phyloP scores from a whole-genome alignment of 2,888 invertebrate genomes.

The Phalera bucephala region DNA sequence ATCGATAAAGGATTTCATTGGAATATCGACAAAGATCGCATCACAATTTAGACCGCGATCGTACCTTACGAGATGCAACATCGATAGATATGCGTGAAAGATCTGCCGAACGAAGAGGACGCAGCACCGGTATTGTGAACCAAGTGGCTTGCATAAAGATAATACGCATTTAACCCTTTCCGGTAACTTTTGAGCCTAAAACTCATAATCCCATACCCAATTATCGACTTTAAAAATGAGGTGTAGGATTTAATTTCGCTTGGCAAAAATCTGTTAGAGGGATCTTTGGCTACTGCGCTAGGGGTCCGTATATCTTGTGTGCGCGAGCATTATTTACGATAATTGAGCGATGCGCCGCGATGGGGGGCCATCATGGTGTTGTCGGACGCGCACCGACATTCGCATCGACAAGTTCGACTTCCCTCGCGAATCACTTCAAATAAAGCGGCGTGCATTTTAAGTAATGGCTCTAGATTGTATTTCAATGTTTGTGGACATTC shows the following conservation, averaged over 20 bases:
- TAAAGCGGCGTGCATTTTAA: constrained; percentile 82
- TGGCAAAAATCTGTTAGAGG: constrained; percentile 43
- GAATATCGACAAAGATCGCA: constrained; percentile 43
- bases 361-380: constrained; percentile 82
- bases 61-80: constrained; percentile 66
- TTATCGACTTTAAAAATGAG: constrained; percentile 43
- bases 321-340: constrained; percentile 83
- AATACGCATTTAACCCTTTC: constrained; percentile 74
- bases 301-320: constrained; percentile 80
- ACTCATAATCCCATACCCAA: constrained; percentile 34
- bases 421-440: constrained; percentile 82
- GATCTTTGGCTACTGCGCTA: constrained; percentile 73
- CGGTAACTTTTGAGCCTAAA: constrained; percentile 59
- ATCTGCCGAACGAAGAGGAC: constrained; percentile 69
- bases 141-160: constrained; percentile 83
- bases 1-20: constrained; percentile 20
- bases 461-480: constrained; percentile 82
- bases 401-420: constrained; percentile 81
- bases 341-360: constrained; percentile 83
- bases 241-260: constrained; percentile 48
- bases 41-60: constrained; percentile 49
- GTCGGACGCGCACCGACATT: constrained; percentile 79
- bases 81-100: constrained; percentile 73
- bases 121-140: constrained; percentile 74
- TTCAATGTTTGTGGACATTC: constrained; percentile 79